phyloP scores from a whole-genome alignment of 2,113 vertebrate genomes.

The Mobula birostris region DNA sequence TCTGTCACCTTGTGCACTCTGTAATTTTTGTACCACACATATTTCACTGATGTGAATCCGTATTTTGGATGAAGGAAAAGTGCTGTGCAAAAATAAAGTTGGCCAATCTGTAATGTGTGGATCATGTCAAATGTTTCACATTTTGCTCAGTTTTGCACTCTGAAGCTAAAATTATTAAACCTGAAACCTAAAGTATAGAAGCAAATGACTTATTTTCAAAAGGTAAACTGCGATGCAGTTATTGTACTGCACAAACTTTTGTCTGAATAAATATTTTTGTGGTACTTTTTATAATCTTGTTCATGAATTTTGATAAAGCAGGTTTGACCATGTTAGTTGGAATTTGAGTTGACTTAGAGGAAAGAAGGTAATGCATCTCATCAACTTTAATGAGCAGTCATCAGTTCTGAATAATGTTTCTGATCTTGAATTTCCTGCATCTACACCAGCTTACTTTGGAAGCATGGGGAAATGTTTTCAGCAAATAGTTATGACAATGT shows the following conservation, averaged over 20 bases:
- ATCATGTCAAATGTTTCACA: not conserved
- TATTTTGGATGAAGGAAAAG: not conserved
- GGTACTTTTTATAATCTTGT: not conserved
- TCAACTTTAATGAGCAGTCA: not conserved
- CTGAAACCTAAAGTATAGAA: not conserved
- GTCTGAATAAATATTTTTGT: slow-evolving; percentile 6
- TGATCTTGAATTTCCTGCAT: no score
- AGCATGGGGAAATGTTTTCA: no score
- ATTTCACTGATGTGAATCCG: not conserved
- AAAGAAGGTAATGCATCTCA: not conserved
- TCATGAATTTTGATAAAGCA: not conserved
- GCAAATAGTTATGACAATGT: no score
- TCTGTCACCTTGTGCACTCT: not conserved
- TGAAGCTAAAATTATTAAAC: not conserved
- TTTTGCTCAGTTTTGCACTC: not conserved
- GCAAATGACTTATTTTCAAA: not conserved
- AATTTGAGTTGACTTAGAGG: not conserved
- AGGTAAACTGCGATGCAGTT: not conserved
- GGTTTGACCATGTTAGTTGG: not conserved
- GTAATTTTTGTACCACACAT: not conserved
- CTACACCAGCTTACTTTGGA: no score
- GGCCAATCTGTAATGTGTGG: not conserved
- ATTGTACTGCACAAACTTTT: not conserved
- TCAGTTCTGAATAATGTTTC: not conserved
- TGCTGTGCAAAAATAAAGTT: not conserved